Conservation (phyloP, 2,797 vertebrate species). For the Euphonia xanthogaster region DNA sequence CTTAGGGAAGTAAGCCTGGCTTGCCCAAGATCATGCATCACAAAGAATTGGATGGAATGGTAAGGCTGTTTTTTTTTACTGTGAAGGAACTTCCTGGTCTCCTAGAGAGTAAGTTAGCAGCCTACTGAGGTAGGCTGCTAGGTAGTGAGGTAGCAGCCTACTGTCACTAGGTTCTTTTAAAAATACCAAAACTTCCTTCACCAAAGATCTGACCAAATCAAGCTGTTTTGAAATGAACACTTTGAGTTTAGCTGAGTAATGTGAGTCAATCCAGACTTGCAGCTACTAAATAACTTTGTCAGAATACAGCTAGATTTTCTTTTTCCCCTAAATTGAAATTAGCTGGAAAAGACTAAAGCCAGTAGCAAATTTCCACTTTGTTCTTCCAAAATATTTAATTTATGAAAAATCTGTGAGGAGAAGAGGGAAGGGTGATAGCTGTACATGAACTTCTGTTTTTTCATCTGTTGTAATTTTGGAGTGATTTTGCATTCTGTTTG, state of each 20-base stretch:
- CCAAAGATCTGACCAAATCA: not conserved
- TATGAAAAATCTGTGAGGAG: not conserved
- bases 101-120: not conserved
- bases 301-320: not conserved
- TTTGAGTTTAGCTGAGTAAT: not conserved
- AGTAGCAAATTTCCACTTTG: not conserved
- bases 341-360: slow-evolving; percentile 13
- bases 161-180: not conserved
- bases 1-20: not conserved
- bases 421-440: not conserved
- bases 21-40: not conserved
- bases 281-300: not conserved
- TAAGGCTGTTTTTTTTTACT: not conserved
- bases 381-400: slow-evolving; percentile 21
- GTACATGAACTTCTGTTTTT: not conserved
- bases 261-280: not conserved
- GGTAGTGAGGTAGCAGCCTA: not conserved
- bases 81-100: not conserved
- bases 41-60: not conserved
- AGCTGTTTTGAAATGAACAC: not conserved
- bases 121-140: too few relatives aligned
- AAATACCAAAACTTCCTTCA: not conserved
- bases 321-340: not conserved
- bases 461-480: not conserved
- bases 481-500: not conserved